These are phyloP conservation scores for Archegozetes longisetosus DNA, from an alignment of 1,140 invertebrate species.

Conservation along the genomic window DNA sequence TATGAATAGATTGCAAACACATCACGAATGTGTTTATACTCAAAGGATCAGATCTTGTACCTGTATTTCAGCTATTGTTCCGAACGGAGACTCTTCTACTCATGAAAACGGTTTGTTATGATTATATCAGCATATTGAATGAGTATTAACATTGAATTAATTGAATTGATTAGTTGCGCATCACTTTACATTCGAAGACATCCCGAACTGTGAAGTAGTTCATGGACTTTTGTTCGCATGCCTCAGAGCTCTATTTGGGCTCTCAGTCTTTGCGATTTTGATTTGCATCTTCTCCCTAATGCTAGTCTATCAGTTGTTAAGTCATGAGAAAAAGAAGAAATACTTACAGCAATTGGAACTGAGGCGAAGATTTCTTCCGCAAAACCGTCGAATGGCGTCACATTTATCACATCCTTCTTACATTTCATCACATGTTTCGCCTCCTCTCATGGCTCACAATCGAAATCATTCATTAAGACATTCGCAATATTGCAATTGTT, in stretches of 20 bases:
- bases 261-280: conserved; percentile 69
- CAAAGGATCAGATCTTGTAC: conserved; percentile 54
- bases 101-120: no score
- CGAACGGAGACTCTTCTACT: neutral
- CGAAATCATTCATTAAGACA: neutral
- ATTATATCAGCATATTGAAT: no score
- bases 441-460: neutral
- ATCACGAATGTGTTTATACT: conserved; percentile 70
- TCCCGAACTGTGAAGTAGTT: conserved; percentile 65
- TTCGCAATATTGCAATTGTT: neutral
- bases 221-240: conserved; percentile 71
- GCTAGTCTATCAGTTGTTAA: conserved; percentile 65
- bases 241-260: conserved; percentile 64
- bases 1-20: conserved; percentile 70
- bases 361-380: neutral
- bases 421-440: neutral
- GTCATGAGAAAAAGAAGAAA: conserved; percentile 80
- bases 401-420: neutral
- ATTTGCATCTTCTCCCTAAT: conserved; percentile 80
- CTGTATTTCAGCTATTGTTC: no score
- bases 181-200: conserved; percentile 52
- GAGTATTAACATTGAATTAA: no score
- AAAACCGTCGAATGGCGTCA: neutral
- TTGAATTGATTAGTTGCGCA: conserved; percentile 30
- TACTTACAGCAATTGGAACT: conserved; percentile 40